Evolutionary conservation across 1,140 invertebrate genomes (phyloP).

Genomic region (Asbolus verrucosus): DNA sequence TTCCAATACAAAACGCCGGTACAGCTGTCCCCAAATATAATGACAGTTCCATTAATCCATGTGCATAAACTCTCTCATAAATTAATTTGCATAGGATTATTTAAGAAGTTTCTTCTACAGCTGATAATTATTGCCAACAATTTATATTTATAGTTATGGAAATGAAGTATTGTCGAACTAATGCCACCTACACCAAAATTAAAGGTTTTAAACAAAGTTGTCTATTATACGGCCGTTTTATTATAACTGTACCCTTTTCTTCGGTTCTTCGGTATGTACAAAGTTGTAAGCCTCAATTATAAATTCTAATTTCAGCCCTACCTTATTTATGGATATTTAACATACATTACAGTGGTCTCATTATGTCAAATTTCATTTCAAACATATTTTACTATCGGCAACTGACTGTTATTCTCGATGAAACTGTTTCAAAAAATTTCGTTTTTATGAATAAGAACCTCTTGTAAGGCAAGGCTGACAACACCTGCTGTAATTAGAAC

Average conservation of each 20-base stretch:
- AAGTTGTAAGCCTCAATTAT: constrained; percentile 32
- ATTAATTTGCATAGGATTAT: constrained; percentile 30
- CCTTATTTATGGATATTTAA: constrained; percentile 45
- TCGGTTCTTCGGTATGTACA: constrained; percentile 17
- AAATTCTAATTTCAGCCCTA: constrained; percentile 43
- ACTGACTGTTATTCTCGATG: too few relatives aligned
- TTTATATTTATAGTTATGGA: constrained; percentile 27
- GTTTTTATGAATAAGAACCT: too few relatives aligned
- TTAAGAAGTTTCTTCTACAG: background rate
- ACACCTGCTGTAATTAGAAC: too few relatives aligned
- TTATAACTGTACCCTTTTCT: constrained; percentile 26
- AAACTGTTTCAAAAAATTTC: too few relatives aligned
- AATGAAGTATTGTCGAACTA: constrained; percentile 30
- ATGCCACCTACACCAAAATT: constrained; percentile 16
- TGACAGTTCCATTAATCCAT: constrained; percentile 27
- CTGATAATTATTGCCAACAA: background rate
- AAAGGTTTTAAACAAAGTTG: constrained; percentile 31
- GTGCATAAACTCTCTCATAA: constrained; percentile 12
- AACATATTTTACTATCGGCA: too few relatives aligned
- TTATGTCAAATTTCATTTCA: constrained; percentile 33
- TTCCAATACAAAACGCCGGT: background rate
- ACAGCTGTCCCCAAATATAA: constrained; percentile 2
- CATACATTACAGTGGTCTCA: constrained; percentile 37
- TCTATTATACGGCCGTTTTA: constrained; percentile 23
- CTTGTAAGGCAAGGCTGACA: too few relatives aligned